These are phyloP conservation scores for Micoletzkya japonica DNA, from an alignment of 2,888 invertebrate species.

Conservation along the genomic window DNA sequence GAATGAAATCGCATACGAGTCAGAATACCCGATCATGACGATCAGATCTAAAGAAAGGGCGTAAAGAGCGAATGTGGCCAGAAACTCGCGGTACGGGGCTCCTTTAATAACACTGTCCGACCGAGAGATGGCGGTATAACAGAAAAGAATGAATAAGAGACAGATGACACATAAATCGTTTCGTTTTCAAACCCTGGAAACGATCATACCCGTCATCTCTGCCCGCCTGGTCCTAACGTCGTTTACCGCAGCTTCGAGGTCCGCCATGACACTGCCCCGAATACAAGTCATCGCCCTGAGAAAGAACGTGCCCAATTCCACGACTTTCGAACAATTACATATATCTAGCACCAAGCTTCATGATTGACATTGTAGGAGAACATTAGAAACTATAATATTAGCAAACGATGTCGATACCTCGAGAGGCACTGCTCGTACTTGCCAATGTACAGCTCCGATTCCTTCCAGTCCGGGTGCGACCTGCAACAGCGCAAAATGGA, in stretches of 20 bases:
- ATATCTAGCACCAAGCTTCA: background rate
- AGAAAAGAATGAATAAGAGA: too few species aligned
- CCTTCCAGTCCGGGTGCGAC: slow-evolving; percentile 57
- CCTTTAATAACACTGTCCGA: too few species aligned
- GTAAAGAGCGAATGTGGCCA: too few species aligned
- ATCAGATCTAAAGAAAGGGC: too few species aligned
- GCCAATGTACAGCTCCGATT: slow-evolving; percentile 47
- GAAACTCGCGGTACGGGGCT: too few species aligned
- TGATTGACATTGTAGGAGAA: too few species aligned
- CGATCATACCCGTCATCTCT: background rate
- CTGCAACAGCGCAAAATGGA: slow-evolving; percentile 7
- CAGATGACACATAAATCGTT: too few species aligned
- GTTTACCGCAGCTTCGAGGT: slow-evolving; percentile 50
- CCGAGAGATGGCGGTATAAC: too few species aligned
- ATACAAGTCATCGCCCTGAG: slow-evolving; percentile 61
- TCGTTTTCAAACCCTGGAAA: too few species aligned
- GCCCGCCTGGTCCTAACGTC: slow-evolving; percentile 46
- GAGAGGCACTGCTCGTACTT: slow-evolving; percentile 62
- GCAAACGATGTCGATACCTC: slow-evolving; percentile 35
- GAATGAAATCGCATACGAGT: too few species aligned
- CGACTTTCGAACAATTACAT: slow-evolving; percentile 26
- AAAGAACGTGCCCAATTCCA: too few species aligned
- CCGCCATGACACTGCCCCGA: slow-evolving; percentile 54
- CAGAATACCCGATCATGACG: too few species aligned
- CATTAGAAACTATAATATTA: background rate